phyloP scores from a whole-genome alignment of 2,113 vertebrate genomes.

The Solenodon paradoxus region DNA sequence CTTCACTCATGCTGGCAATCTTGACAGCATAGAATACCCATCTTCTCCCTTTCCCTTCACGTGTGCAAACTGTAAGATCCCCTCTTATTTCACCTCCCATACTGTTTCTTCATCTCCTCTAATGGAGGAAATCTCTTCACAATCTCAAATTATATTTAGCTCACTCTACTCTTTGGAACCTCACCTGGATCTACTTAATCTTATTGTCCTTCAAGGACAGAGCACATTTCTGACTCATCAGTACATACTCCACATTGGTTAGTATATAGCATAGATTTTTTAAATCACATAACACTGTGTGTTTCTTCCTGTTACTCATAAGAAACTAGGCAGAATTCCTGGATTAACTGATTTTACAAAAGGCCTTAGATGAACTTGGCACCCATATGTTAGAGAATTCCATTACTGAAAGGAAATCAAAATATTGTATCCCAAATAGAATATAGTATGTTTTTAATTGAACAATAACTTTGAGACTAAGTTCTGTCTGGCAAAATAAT shows the following conservation, averaged over 20 bases:
- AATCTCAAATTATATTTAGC: background rate
- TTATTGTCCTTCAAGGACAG: background rate
- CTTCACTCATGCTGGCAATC: background rate
- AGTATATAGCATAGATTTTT: background rate
- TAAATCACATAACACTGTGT: background rate
- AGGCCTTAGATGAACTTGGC: background rate
- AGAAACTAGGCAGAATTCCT: constrained; percentile 27
- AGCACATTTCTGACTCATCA: background rate
- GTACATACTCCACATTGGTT: background rate
- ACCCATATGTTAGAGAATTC: constrained; percentile 4
- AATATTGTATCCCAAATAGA: background rate
- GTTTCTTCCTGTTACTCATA: background rate
- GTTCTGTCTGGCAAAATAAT: constrained; percentile 31
- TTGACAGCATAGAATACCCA: background rate
- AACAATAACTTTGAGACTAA: constrained; percentile 10
- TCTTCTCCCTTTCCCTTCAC: background rate
- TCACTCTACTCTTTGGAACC: background rate
- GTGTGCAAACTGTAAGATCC: background rate
- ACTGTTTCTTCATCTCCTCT: background rate
- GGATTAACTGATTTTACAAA: background rate
- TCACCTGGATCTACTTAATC: background rate
- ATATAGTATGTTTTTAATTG: constrained; percentile 8
- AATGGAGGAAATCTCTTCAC: background rate
- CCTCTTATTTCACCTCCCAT: background rate
- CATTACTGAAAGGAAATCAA: constrained; percentile 8